Percentiles rank a stretch among this genome's conserved stretches.
phyloP scores from a whole-genome alignment of 2,113 vertebrate genomes.

The Neodontobutis hainanensis region DNA sequence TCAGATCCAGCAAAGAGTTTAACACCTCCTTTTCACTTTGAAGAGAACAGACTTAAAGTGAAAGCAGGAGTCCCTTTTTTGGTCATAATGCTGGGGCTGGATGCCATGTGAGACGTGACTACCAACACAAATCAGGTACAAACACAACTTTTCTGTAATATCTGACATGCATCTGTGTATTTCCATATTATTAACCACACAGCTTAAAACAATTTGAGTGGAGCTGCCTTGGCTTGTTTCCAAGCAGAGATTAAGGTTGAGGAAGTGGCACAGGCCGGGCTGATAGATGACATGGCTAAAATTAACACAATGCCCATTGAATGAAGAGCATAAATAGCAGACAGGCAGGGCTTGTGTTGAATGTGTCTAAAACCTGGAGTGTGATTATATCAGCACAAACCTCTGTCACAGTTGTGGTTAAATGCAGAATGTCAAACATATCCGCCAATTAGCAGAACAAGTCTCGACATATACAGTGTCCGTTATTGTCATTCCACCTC shows the following conservation, averaged over 20 bases:
- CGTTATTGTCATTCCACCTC: constrained; percentile 4
- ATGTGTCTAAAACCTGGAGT: constrained; percentile 23
- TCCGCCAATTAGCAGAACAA: constrained; percentile 5
- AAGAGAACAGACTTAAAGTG: no score
- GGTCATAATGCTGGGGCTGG: no score
- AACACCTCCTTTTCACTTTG: no score
- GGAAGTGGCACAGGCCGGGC: constrained; percentile 72
- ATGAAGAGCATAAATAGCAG: constrained; percentile 71
- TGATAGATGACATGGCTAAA: constrained; percentile 78
- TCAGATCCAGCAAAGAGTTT: no score
- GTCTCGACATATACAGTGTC: neutral
- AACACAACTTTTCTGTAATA: neutral
- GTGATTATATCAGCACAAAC: constrained; percentile 14
- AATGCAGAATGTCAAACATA: neutral
- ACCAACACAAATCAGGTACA: no score
- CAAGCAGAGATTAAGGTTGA: constrained; percentile 69
- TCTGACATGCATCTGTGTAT: neutral
- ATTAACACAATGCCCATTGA: constrained; percentile 69
- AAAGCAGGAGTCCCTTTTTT: no score
- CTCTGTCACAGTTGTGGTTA: neutral
- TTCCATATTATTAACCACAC: constrained; percentile 31
- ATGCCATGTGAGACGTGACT: no score
- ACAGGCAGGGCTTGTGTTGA: constrained; percentile 54
- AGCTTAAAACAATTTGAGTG: constrained; percentile 41
- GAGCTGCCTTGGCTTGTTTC: constrained; percentile 50